Evolutionary conservation across 2,888 invertebrate genomes (phyloP).

Genomic region (Balanococcus diminutus): DNA sequence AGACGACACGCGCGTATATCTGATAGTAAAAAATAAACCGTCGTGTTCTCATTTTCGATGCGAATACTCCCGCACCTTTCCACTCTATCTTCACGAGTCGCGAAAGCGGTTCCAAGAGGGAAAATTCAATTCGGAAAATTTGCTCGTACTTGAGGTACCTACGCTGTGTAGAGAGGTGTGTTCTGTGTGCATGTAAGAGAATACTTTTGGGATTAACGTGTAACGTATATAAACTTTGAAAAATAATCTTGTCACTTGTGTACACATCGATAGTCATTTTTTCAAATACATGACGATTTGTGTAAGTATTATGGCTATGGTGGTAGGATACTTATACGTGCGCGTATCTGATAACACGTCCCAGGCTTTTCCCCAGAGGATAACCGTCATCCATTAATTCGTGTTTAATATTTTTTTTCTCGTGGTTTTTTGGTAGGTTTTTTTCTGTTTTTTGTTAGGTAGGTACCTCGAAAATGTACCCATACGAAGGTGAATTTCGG

Average conservation of each 20-base stretch:
- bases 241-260: slow-evolving; percentile 20
- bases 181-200: background rate
- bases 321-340: background rate
- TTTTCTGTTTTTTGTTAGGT: background rate
- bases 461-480: too few relatives aligned
- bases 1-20: background rate
- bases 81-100: background rate
- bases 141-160: background rate
- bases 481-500: too few relatives aligned
- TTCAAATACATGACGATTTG: slow-evolving; percentile 10
- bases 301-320: background rate
- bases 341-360: background rate
- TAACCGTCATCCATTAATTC: background rate
- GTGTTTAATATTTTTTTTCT: background rate
- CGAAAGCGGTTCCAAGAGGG: too few relatives aligned
- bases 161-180: background rate
- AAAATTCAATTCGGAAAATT: background rate
- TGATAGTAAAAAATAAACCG: background rate
- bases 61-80: background rate
- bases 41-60: background rate
- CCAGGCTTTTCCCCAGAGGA: background rate
- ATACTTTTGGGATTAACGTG: background rate
- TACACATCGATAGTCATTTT: slow-evolving; percentile 28
- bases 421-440: background rate
- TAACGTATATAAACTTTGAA: slow-evolving; percentile 4